Base-by-base conservation (phyloP, 2,113 vertebrate species). In the Eleginops maclovinus region DNA sequence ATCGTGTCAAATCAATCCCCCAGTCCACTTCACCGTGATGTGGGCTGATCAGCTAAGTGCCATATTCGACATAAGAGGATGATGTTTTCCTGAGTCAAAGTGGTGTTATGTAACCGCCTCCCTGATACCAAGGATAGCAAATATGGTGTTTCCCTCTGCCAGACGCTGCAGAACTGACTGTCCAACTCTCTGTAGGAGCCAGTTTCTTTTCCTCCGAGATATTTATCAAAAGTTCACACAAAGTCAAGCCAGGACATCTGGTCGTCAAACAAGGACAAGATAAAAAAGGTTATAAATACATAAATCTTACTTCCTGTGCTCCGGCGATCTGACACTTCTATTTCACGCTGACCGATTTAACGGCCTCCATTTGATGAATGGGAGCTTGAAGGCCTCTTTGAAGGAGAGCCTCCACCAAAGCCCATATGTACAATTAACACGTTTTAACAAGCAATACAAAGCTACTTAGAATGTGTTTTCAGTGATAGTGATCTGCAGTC, bases 61-160 rank as follows among this genome's bases (percentile, higher is more conserved):
- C 55, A 55, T 75, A 79, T 74, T 86, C 69, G 65, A 83, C 77
- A 77, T 71, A 82, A 82, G 83, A 59, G 79, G 79, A 82, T 78
- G 80, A 26, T 84, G 78, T 84, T 86, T 76, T 82, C 75, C 85
- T 87, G 81, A 90, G 83, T 85, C 85, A 88, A 79, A 86, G 83
- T 75, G 82, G 14, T 64, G 58, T 91, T 91, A 87, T 80, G 41
- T 79, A 90, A 92, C 68, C 7, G 4, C 53, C 63, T 43, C 74
- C 46, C 64, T 79, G 62, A 69, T 77, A 26, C 36, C 4, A 14
- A 77, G 70, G 59, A 70, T 56, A 28, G 74, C 81, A 83, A 72
- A 70, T 36, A 36, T 16, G 16, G 64, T 63, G 56, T 60, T 79
- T 74, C 63, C 82, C 22, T 64, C 56, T 69, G 77, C 49, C 71